A percentile compares a stretch with the other conserved stretches of the same genome.
These are phyloP conservation scores for Erithacus rubecula DNA, from an alignment of 2,797 vertebrate genomes.

Conservation along the genomic window DNA sequence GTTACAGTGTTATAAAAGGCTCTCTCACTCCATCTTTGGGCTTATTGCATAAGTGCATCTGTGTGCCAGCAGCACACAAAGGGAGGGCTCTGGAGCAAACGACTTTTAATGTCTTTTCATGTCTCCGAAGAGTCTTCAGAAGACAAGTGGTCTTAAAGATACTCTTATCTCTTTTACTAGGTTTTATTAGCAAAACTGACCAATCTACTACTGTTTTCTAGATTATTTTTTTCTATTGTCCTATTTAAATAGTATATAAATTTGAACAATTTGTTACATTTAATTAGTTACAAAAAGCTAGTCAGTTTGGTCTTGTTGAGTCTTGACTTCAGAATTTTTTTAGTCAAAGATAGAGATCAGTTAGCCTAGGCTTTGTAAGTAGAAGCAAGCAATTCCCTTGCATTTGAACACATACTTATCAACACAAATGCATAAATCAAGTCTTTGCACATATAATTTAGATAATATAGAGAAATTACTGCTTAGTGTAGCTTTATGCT, in stretches of 20 bases:
- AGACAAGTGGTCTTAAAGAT: neutral
- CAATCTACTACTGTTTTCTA: neutral
- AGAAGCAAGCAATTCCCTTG: neutral
- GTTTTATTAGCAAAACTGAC: neutral
- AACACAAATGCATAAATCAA: neutral
- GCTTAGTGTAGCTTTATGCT: neutral
- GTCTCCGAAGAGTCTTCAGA: neutral
- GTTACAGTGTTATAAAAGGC: conserved; percentile 38
- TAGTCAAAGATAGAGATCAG: neutral
- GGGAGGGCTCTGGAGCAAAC: neutral
- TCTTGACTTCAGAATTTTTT: neutral
- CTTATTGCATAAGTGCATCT: conserved; percentile 45
- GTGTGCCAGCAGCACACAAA: neutral
- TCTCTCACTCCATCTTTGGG: conserved; percentile 64
- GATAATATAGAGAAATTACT: neutral
- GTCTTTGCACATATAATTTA: neutral
- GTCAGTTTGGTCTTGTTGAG: neutral
- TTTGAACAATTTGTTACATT: neutral
- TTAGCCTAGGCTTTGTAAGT: neutral
- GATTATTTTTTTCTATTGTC: neutral
- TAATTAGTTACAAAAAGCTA: neutral
- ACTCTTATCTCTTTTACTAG: neutral
- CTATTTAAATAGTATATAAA: neutral
- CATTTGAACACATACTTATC: neutral
- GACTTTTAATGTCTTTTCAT: neutral